phyloP scores from a whole-genome alignment of 2,888 invertebrate species.

The Crocallis elinguaria region DNA sequence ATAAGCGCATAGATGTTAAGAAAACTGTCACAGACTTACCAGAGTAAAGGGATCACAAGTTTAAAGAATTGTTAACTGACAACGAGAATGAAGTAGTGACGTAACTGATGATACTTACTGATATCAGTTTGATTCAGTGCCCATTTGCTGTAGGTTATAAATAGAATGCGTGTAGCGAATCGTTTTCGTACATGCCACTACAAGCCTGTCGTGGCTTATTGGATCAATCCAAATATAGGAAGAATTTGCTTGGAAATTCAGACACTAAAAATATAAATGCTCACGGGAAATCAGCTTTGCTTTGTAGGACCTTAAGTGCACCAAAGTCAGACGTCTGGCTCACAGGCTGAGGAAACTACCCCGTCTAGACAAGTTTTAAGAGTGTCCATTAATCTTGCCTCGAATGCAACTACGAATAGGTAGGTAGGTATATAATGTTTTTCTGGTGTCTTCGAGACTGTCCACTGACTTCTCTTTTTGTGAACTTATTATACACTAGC shows the following conservation, averaged over 20 bases:
- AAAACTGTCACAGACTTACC: too few relatives aligned
- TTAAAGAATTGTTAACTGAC: too few relatives aligned
- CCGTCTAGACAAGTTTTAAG: constrained; percentile 34
- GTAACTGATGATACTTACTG: not conserved
- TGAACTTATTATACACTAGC: too few relatives aligned
- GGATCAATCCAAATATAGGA: not conserved
- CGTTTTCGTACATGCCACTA: constrained; percentile 1
- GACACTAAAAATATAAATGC: not conserved
- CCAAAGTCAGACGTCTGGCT: constrained; percentile 24
- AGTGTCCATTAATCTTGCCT: constrained; percentile 19
- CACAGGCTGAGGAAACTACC: constrained; percentile 25
- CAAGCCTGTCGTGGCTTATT: not conserved
- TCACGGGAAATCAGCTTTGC: not conserved
- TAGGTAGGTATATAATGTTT: too few relatives aligned
- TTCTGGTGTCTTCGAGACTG: too few relatives aligned
- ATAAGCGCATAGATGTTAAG: too few relatives aligned
- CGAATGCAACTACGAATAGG: too few relatives aligned
- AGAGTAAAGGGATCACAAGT: too few relatives aligned
- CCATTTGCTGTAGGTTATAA: constrained; percentile 5
- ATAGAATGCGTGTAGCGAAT: constrained; percentile 12
- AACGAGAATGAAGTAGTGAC: not conserved
- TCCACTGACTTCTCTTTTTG: too few relatives aligned
- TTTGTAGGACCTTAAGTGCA: not conserved
- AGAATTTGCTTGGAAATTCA: constrained; percentile 1
- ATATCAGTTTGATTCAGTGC: not conserved